Base-by-base conservation (phyloP, 1,140 invertebrate species). In the Chymomyza costata region DNA sequence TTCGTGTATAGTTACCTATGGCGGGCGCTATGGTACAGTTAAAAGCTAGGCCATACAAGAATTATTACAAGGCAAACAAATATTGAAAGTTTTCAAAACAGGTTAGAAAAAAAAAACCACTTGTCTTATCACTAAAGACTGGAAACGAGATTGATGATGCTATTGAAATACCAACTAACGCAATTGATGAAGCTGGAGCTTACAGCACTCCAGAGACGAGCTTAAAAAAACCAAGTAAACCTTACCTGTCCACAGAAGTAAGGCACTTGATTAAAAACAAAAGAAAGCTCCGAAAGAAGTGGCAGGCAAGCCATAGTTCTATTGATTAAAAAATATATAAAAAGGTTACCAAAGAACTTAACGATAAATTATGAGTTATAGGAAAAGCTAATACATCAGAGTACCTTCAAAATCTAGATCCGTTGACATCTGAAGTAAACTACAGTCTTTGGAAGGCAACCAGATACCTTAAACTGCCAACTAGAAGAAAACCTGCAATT, bases 151-250 rank as follows among this genome's bases (percentile, higher is more conserved):
- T n/a, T n/a, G n/a, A n/a, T n/a, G n/a, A n/a, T n/a, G n/a, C n/a
- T n/a, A n/a, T n/a, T n/a, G n/a, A n/a, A n/a, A n/a, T n/a, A 5
- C 8, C 78, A 49, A 65, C 48, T 7, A 58, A 51, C 17, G 34
- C 21, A 15, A 47, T 65, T 19, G 61, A 70, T 50, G 38, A 47
- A 40, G 56, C 67, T n/a, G 31, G 31, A 34, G 7, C 31, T n/a
- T 11, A 6, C 31, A 5, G 3, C n/a, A 6, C 5, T 3, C 31
- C 7, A 34, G n/a, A 34, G n/a, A 34, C 3, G n/a, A n/a, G n/a
- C n/a, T n/a, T n/a, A n/a, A n/a, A n/a, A n/a, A n/a, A n/a, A n/a
- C n/a, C n/a, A n/a, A 34, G n/a, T 34, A 34, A 34, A 34, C 5
- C 31, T 6, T 34, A n/a, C 13, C 31, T 34, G 5, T 11, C 31